Base-by-base conservation (phyloP, 2,888 invertebrate genomes). In the Deilephila elpenor region DNA sequence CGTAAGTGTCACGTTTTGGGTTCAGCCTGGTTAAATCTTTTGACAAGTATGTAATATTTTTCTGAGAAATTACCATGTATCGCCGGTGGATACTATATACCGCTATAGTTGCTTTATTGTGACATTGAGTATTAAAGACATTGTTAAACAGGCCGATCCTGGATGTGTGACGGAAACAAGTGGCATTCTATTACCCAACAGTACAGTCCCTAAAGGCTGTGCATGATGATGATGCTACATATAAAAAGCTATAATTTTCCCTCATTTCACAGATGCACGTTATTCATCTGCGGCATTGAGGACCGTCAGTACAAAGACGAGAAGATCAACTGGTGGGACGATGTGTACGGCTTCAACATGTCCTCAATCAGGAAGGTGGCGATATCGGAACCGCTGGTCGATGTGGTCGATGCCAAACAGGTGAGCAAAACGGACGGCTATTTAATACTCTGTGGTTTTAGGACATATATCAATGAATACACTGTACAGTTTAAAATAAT, bases 281-380 rank as follows among this genome's bases (percentile, higher is more conserved):
- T 99, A 61, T 99, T 98, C 91, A 97, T 99, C 73, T 98, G 98
- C 77, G 98, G 97, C 32, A 98, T 98, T 75, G 98, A 98, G 91
- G 99, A 99, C 91, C 96, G 99, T 29, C 99, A 99, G 94, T 99
- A 99, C 95, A 99, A 99, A 92, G 99, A 99, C 87, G 99, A 99
- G 93, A 99, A 99, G 94, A 99, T 99, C 83, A 99, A 99, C 94
- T 99, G 99, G 99, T 99, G 99, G 99, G 99, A 99, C 87, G 98
- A 98, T 93, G 99, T 99, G 2, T 99, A 99, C 86, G 99, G 99
- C 71, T 99, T 99, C 88, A 98, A 99, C 91, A 99, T 99, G 99
- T 98, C 98, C 83, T 98, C 98, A 82, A 99, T 99, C 88, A 96
- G 99, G 73, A 98, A 99, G 93, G 98, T 99, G 76, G 99, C 99